phyloP scores from a whole-genome alignment of 1,140 invertebrate genomes.

The Euura saliciscinereae region DNA sequence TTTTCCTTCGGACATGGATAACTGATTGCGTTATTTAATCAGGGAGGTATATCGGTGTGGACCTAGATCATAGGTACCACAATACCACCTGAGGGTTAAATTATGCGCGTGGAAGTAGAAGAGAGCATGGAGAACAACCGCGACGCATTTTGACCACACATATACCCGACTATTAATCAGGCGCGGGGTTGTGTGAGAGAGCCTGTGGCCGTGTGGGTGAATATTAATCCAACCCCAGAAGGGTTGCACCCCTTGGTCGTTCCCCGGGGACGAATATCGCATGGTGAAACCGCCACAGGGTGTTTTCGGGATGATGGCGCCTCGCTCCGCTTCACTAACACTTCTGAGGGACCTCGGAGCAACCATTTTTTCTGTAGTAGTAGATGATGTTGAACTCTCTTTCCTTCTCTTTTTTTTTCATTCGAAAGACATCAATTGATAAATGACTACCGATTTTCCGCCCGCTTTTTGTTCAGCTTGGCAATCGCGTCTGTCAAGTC shows the following conservation, averaged over 20 bases:
- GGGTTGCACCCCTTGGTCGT: conserved; percentile 39
- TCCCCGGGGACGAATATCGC: conserved; percentile 21
- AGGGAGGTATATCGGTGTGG: too few species aligned
- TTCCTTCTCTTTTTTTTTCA: conserved; percentile 12
- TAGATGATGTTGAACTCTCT: conserved; percentile 7
- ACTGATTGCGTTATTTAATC: too few species aligned
- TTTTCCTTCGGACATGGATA: too few species aligned
- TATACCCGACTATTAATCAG: conserved; percentile 39
- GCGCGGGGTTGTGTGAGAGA: neutral
- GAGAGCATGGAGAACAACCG: too few species aligned
- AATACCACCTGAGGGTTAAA: too few species aligned
- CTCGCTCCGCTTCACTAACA: neutral
- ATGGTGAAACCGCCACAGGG: neutral
- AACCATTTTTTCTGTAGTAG: neutral
- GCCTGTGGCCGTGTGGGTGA: conserved; percentile 30
- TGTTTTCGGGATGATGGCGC: neutral
- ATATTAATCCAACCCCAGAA: conserved; percentile 47
- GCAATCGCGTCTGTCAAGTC: too few species aligned
- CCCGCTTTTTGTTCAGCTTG: too few species aligned
- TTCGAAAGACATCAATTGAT: neutral
- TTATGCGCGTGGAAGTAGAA: too few species aligned
- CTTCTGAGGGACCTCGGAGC: too few species aligned
- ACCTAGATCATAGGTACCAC: too few species aligned
- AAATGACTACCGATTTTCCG: too few species aligned
- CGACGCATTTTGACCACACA: too few species aligned